phyloP scores from a whole-genome alignment of 1,140 invertebrate species.

The Formica selysi region DNA sequence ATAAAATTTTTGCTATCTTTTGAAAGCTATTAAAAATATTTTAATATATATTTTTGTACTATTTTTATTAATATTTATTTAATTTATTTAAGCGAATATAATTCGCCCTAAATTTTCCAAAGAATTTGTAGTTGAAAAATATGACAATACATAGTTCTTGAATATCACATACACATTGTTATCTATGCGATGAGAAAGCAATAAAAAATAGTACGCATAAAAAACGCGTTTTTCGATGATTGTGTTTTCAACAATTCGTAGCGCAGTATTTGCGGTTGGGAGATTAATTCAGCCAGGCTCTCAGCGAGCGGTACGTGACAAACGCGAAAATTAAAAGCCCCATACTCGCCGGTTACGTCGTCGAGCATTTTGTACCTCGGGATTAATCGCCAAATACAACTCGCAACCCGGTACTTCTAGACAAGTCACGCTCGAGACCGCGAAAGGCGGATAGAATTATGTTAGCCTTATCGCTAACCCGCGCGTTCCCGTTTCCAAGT shows the following conservation, averaged over 20 bases:
- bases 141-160: not conserved
- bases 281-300: constrained; percentile 45
- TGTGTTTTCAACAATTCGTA: constrained; percentile 24
- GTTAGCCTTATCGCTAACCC: constrained; percentile 66
- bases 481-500: constrained; percentile 46
- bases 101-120: not conserved
- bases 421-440: constrained; percentile 54
- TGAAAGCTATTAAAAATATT: not conserved
- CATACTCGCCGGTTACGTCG: constrained; percentile 34
- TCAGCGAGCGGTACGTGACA: constrained; percentile 43
- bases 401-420: constrained; percentile 17
- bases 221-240: not conserved
- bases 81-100: not conserved
- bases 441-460: constrained; percentile 67
- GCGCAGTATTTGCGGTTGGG: not conserved
- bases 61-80: constrained; percentile 6
- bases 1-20: not conserved
- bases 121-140: not conserved
- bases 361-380: constrained; percentile 34
- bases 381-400: constrained; percentile 50
- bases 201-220: not conserved
- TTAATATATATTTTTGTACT: not conserved
- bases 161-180: not conserved
- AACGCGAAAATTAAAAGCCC: constrained; percentile 53
- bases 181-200: not conserved